These are phyloP conservation scores for Plectropomus leopardus DNA, from an alignment of 2,113 vertebrate genomes.

Conservation along the genomic window DNA sequence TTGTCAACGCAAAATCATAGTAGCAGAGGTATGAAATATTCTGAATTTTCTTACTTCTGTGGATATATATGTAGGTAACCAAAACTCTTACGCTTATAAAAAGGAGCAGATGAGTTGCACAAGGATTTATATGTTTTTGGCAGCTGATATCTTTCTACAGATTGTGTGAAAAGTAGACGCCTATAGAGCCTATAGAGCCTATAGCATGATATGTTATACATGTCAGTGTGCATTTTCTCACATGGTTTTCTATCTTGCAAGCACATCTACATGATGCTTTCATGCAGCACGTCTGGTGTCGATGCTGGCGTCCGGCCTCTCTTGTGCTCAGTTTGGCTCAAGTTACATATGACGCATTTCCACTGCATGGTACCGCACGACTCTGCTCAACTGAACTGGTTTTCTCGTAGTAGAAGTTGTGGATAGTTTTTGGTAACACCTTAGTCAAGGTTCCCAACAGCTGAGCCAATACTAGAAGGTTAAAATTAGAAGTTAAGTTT, in stretches of 20 bases:
- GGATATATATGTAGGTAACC: background rate
- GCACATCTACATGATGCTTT: background rate
- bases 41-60: background rate
- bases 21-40: background rate
- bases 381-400: too few relatives aligned
- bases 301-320: background rate
- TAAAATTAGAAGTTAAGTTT: too few relatives aligned
- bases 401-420: too few relatives aligned
- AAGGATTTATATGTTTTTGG: background rate
- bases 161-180: background rate
- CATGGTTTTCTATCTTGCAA: background rate
- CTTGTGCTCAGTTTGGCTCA: background rate
- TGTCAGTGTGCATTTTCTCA: background rate
- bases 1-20: background rate
- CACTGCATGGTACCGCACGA: too few relatives aligned
- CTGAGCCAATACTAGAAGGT: too few relatives aligned
- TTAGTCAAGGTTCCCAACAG: too few relatives aligned
- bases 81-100: background rate
- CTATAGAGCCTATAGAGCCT: too few relatives aligned
- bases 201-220: background rate
- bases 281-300: background rate
- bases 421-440: too few relatives aligned
- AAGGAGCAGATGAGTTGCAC: background rate
- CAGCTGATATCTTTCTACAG: background rate
- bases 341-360: background rate